Evolutionary conservation across 2,888 invertebrate species (phyloP).

Genomic region (Perithous albicinctus): DNA sequence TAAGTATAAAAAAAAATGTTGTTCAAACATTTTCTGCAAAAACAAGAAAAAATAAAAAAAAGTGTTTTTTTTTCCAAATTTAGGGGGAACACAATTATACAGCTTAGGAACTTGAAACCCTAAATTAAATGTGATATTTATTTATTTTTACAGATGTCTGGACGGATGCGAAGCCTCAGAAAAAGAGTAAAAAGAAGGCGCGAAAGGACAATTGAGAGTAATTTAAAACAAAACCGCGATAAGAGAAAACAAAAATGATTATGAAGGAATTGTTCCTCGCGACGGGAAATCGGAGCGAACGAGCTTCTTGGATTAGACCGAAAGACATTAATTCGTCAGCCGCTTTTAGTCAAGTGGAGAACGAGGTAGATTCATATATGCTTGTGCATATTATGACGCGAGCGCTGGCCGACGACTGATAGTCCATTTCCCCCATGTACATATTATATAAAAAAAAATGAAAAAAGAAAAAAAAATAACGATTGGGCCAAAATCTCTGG

Average conservation of each 20-base stretch:
- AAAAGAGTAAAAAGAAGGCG: slow-evolving; percentile 92
- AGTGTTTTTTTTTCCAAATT: too few species aligned
- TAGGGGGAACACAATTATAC: too few species aligned
- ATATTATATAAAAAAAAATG: slow-evolving; percentile 47
- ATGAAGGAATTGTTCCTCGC: slow-evolving; percentile 61
- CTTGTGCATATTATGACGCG: slow-evolving; percentile 22
- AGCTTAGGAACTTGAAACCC: too few species aligned
- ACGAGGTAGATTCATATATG: slow-evolving; percentile 18
- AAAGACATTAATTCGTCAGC: slow-evolving; percentile 56
- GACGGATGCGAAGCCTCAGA: slow-evolving; percentile 90
- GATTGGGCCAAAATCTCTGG: slow-evolving; percentile 45
- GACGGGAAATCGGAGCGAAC: slow-evolving; percentile 53
- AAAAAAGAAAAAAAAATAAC: slow-evolving; percentile 30
- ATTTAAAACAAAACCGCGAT: slow-evolving; percentile 14
- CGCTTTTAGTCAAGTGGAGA: slow-evolving; percentile 57
- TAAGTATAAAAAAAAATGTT: too few species aligned
- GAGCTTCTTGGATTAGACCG: slow-evolving; percentile 47
- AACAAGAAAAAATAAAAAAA: too few species aligned
- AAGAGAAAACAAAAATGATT: slow-evolving; percentile 9
- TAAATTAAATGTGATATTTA: background rate
- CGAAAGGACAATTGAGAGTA: slow-evolving; percentile 89
- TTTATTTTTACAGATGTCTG: slow-evolving; percentile 87
- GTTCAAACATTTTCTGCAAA: too few species aligned
- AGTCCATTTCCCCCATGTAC: slow-evolving; percentile 55
- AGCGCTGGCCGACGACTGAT: slow-evolving; percentile 54